Conservation (phyloP, 2,888 invertebrate genomes). For the Limnephilus marmoratus region DNA sequence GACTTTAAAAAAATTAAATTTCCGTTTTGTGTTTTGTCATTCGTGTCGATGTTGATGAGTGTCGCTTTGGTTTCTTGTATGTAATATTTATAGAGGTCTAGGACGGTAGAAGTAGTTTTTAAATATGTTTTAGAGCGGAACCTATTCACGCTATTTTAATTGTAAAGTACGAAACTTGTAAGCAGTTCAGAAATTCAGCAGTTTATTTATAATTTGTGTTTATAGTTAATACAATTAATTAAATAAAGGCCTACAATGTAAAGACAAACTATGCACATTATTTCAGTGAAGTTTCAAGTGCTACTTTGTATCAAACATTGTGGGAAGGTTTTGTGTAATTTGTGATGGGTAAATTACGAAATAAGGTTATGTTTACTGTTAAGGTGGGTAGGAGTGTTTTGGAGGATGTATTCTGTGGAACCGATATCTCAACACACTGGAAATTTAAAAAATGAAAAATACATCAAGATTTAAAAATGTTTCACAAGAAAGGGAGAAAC, state of each 20-base stretch:
- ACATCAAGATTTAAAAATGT: conserved; percentile 17
- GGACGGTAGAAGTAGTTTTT: no score
- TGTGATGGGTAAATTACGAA: neutral
- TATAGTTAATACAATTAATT: neutral
- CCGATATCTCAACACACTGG: neutral
- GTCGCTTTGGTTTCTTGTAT: neutral
- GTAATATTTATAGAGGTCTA: neutral
- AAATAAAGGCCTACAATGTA: neutral
- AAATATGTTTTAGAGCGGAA: no score
- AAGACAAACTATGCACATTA: neutral
- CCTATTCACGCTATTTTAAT: neutral
- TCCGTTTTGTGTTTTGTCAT: neutral
- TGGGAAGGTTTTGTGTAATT: neutral
- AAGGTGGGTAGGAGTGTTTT: neutral
- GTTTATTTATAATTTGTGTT: neutral
- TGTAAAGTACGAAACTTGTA: neutral
- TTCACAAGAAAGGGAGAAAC: conserved; percentile 11
- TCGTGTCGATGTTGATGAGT: neutral
- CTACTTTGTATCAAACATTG: neutral
- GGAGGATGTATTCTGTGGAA: neutral
- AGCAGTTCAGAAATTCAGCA: neutral
- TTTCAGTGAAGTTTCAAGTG: neutral
- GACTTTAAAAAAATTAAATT: neutral
- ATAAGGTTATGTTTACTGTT: neutral
- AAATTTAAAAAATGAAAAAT: neutral